phyloP scores from a whole-genome alignment of 2,797 vertebrate species.

The Clarias laeviceps region DNA sequence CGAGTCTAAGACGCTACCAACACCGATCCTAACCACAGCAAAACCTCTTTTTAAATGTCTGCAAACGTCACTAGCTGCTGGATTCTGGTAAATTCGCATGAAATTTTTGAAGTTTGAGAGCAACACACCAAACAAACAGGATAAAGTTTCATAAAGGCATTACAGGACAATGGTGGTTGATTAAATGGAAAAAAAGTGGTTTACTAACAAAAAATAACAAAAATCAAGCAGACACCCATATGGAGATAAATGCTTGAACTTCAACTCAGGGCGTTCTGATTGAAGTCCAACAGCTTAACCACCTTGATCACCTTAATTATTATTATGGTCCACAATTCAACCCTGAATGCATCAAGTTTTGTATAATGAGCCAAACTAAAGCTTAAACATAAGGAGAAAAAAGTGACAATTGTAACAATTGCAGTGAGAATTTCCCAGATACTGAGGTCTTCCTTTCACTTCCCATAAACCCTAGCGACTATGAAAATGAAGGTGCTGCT shows the following conservation, averaged over 20 bases:
- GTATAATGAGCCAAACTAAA: too few species aligned
- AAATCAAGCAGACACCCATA: background rate
- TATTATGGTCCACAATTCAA: too few species aligned
- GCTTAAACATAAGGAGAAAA: too few species aligned
- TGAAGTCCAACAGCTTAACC: background rate
- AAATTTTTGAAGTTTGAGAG: background rate
- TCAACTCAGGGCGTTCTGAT: background rate
- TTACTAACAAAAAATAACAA: background rate
- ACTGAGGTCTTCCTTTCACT: background rate
- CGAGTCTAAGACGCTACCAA: background rate
- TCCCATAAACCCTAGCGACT: background rate
- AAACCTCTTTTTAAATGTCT: background rate
- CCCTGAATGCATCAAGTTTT: too few species aligned
- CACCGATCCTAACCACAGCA: background rate
- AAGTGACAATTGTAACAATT: too few species aligned
- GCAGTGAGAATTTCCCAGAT: background rate
- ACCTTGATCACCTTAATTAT: too few species aligned
- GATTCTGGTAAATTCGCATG: background rate
- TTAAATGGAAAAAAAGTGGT: background rate
- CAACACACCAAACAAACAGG: background rate
- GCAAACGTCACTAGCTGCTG: background rate
- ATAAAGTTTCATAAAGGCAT: background rate
- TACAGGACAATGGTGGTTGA: background rate
- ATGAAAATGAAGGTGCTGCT: too few species aligned
- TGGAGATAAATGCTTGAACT: fast-evolving